A percentile compares a stretch with the other conserved stretches of the same genome.
Evolutionary conservation across 2,888 invertebrate species (phyloP).

Genomic region (Rhingia rostrata): DNA sequence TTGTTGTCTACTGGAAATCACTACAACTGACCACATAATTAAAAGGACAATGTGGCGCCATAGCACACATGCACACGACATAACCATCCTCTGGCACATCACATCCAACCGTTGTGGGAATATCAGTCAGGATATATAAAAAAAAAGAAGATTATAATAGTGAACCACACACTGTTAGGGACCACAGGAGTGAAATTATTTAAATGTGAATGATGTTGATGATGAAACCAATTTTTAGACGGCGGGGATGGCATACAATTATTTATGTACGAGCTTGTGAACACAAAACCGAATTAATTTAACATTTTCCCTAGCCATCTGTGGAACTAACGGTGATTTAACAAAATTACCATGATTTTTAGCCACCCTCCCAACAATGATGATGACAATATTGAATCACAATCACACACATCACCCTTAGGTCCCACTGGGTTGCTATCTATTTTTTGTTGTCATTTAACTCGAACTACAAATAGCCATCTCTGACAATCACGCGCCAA

Average conservation of each 20-base stretch:
- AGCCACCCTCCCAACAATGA: conserved; percentile 1
- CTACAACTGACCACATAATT: conserved; percentile 75
- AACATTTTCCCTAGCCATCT: conserved; percentile 23
- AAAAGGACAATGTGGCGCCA: conserved; percentile 74
- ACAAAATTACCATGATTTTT: conserved; percentile 42
- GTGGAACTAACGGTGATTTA: conserved; percentile 37
- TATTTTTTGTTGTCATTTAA: background rate
- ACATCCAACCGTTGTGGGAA: conserved; percentile 2
- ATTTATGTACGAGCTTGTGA: conserved; percentile 25
- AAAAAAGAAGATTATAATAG: conserved; percentile 2
- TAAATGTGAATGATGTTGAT: conserved; percentile 57
- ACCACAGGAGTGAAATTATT: conserved; percentile 50
- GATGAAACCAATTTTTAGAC: conserved; percentile 41
- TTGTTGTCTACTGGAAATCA: conserved; percentile 70
- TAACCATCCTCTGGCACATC: background rate
- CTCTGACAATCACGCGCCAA: conserved; percentile 42
- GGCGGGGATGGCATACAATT: conserved; percentile 29
- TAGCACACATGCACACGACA: conserved; percentile 27
- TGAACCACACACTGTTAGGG: conserved; percentile 42
- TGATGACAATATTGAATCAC: conserved; percentile 21
- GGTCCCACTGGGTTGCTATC: conserved; percentile 14
- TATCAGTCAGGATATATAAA: conserved; percentile 29
- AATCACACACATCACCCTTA: background rate
- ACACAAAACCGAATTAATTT: conserved; percentile 51
- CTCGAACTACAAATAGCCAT: conserved; percentile 31